Conservation (phyloP, 2,113 vertebrate genomes). For the Prinia subflava region DNA sequence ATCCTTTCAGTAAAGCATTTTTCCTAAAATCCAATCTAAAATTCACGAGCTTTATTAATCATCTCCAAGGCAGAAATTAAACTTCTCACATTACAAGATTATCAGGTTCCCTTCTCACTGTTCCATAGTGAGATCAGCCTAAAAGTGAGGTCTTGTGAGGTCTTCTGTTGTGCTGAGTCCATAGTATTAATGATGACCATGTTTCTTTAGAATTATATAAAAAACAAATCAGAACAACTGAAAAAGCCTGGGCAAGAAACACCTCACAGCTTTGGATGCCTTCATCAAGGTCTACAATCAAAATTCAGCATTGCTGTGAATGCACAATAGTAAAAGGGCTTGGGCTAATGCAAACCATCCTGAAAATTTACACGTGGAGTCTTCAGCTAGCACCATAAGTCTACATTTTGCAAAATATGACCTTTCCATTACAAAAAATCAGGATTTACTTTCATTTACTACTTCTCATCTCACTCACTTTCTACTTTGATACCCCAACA, state of each 20-base stretch:
- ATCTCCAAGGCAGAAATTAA: neutral
- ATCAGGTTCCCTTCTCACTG: neutral
- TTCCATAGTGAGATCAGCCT: neutral
- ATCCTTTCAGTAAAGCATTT: neutral
- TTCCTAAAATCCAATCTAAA: neutral
- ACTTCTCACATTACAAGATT: neutral
- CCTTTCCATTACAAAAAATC: neutral
- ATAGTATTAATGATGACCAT: neutral
- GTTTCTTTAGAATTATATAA: neutral
- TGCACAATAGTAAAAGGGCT: accelerated
- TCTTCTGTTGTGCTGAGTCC: neutral
- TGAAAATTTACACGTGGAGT: neutral
- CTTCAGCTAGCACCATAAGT: neutral
- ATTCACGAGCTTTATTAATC: neutral
- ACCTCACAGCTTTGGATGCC: neutral
- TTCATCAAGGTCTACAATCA: neutral
- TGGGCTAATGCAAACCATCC: neutral
- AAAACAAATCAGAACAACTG: neutral
- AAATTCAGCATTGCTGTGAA: neutral
- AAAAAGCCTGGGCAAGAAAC: neutral
- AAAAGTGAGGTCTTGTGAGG: neutral
- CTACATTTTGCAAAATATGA: neutral
- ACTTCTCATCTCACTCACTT: neutral
- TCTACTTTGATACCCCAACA: neutral
- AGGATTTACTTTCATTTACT: neutral